phyloP scores from a whole-genome alignment of 2,113 vertebrate genomes.

The Ivindomyrus marchei region DNA sequence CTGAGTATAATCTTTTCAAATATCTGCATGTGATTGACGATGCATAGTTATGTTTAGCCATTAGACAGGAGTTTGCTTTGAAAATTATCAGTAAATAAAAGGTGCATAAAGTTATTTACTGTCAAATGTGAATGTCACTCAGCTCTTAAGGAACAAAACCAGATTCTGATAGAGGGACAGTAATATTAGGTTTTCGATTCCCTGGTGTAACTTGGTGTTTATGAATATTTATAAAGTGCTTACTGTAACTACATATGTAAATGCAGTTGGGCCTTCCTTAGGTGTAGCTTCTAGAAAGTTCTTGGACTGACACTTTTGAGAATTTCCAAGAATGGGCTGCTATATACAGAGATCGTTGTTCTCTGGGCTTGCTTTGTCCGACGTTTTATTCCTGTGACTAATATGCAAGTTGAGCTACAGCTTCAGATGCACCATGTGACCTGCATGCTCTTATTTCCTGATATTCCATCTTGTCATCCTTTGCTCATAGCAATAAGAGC shows the following conservation, averaged over 20 bases:
- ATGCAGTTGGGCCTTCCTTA: not conserved
- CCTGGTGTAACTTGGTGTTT: not conserved
- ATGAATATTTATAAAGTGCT: conserved; percentile 18
- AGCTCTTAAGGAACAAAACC: not conserved
- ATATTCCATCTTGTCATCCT: conserved; percentile 1
- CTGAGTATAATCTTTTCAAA: not conserved
- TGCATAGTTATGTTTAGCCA: not conserved
- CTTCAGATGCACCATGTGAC: conserved; percentile 32
- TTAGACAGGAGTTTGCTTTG: not conserved
- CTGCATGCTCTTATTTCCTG: conserved; percentile 15
- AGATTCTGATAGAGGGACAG: not conserved
- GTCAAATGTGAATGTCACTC: not conserved
- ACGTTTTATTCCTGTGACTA: not conserved
- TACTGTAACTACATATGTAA: not conserved
- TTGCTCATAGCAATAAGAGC: conserved; percentile 11
- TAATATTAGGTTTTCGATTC: not conserved
- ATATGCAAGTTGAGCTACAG: not conserved
- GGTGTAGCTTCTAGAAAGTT: not conserved
- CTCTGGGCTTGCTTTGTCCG: not conserved
- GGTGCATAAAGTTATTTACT: not conserved
- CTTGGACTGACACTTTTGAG: not conserved
- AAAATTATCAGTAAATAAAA: not conserved
- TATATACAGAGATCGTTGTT: not conserved
- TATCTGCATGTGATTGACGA: not conserved
- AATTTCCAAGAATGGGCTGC: not conserved